phyloP scores from a whole-genome alignment of 2,888 invertebrate species.

The Imbricaverruca yamaguchii region DNA sequence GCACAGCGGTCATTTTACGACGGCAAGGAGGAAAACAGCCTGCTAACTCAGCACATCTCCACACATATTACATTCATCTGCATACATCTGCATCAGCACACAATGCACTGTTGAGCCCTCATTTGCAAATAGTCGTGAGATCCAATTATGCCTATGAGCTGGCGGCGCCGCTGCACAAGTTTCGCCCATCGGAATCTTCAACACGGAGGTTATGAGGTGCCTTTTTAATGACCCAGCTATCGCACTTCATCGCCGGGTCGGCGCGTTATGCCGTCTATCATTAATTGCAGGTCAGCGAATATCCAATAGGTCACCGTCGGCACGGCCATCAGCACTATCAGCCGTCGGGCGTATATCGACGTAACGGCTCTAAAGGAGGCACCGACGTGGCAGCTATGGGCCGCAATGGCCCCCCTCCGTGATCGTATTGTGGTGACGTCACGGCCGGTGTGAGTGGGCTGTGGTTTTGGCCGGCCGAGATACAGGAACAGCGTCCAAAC shows the following conservation, averaged over 20 bases:
- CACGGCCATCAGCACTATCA: not conserved
- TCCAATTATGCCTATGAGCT: not conserved
- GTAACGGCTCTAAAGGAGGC: not conserved
- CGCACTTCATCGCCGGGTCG: not conserved
- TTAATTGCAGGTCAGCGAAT: conserved; percentile 9
- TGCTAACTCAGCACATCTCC: no score
- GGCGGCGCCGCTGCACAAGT: not conserved
- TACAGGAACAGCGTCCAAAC: no score
- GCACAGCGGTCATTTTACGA: no score
- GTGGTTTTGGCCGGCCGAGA: no score
- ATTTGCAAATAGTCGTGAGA: not conserved
- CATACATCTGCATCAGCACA: no score
- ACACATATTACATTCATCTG: no score
- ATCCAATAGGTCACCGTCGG: not conserved
- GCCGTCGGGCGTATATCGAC: no score
- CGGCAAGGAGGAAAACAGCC: no score
- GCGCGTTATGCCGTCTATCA: not conserved
- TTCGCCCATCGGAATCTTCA: not conserved
- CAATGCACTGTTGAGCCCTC: not conserved
- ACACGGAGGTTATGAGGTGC: not conserved
- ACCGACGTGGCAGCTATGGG: not conserved
- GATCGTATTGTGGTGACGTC: no score
- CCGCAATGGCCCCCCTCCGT: not conserved
- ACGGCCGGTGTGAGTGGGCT: no score
- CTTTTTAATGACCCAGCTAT: not conserved